Evolutionary conservation across 2,888 invertebrate genomes (phyloP).

Genomic region (Rotaria sp.): DNA sequence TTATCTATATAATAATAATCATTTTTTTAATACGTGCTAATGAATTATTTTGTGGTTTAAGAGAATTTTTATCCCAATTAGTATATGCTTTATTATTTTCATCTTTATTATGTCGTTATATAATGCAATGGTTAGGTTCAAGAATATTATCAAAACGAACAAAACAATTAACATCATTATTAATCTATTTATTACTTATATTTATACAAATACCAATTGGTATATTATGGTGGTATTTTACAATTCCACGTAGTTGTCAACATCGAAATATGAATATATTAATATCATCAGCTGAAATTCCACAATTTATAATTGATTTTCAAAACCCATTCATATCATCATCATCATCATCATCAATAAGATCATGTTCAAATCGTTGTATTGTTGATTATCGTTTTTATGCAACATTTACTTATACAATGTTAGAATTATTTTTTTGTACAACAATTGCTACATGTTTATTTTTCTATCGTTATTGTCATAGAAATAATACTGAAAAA

Average conservation of each 20-base stretch:
- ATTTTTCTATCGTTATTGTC: neutral
- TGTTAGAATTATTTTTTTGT: neutral
- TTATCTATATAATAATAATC: neutral
- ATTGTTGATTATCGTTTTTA: conserved; percentile 26
- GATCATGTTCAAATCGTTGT: conserved; percentile 22
- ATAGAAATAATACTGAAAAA: neutral
- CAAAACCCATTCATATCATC: neutral
- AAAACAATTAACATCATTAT: conserved; percentile 23
- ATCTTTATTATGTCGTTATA: conserved; percentile 10
- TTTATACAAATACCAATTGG: conserved; percentile 23
- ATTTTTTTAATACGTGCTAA: conserved; percentile 6
- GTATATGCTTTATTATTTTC: conserved; percentile 4
- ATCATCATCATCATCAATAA: neutral
- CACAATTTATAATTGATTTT: neutral
- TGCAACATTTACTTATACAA: conserved; percentile 23
- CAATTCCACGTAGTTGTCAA: neutral
- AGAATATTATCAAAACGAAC: conserved; percentile 15
- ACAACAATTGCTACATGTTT: neutral
- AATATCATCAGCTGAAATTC: neutral
- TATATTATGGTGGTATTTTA: conserved; percentile 26
- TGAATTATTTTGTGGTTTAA: conserved; percentile 24
- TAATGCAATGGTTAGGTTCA: conserved; percentile 29
- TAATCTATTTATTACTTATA: neutral
- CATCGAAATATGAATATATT: neutral
- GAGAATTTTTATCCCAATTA: conserved; percentile 25